Conservation (phyloP, 2,888 invertebrate species). For the Blera fallax region DNA sequence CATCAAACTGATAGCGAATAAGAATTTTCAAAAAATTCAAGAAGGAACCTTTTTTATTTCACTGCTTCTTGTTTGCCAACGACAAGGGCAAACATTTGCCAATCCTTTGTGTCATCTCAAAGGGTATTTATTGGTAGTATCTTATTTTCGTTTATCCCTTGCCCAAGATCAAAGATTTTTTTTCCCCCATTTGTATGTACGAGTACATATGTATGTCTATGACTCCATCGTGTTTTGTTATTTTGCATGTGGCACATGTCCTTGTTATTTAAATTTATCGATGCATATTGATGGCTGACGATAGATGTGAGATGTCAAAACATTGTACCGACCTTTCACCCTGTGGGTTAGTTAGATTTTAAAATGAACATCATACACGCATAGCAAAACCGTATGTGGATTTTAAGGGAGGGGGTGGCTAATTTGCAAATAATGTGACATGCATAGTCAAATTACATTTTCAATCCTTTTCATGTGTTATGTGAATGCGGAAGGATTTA, state of each 20-base stretch:
- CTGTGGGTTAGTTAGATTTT: constrained; percentile 36
- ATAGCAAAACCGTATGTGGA: constrained; percentile 1
- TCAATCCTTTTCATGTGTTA: constrained; percentile 52
- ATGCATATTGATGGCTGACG: constrained; percentile 69
- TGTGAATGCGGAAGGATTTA: constrained; percentile 42
- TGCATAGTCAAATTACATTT: constrained; percentile 70
- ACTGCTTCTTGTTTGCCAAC: constrained; percentile 52
- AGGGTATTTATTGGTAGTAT: constrained; percentile 59
- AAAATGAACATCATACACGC: constrained; percentile 50
- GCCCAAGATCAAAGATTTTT: constrained; percentile 59
- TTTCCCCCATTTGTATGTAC: constrained; percentile 9
- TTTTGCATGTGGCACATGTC: constrained; percentile 69
- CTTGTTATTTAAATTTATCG: constrained; percentile 72
- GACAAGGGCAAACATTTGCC: constrained; percentile 65
- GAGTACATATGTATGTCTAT: too few species aligned
- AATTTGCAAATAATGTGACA: constrained; percentile 72
- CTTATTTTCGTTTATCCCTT: constrained; percentile 37
- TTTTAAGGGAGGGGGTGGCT: constrained; percentile 41
- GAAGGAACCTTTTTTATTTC: constrained; percentile 26
- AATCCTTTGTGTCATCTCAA: constrained; percentile 47
- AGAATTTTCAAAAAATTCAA: constrained; percentile 36
- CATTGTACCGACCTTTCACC: constrained; percentile 55
- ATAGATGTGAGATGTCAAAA: constrained; percentile 70
- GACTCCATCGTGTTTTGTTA: constrained; percentile 23
- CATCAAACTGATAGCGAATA: constrained; percentile 3